A percentile compares a stretch with the other conserved stretches of the same genome.
phyloP scores from a whole-genome alignment of 2,797 vertebrate species.

The Brotula barbata region DNA sequence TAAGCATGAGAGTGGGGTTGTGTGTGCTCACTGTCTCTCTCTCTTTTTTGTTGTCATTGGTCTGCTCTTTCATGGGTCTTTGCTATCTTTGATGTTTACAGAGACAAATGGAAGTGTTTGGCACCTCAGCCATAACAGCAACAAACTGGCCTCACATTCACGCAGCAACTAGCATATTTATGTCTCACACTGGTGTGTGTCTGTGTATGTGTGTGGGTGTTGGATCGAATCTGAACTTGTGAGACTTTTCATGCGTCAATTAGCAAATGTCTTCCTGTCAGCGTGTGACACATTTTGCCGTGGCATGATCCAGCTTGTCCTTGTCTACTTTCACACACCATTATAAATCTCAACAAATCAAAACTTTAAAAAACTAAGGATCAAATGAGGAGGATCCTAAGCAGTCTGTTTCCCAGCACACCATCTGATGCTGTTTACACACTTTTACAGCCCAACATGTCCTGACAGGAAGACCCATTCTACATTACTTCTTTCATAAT shows the following conservation, averaged over 20 bases:
- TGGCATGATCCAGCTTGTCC: slow-evolving; percentile 55
- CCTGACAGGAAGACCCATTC: slow-evolving; percentile 58
- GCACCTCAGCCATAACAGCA: slow-evolving; percentile 40
- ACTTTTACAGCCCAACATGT: slow-evolving; percentile 51
- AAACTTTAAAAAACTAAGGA: slow-evolving; percentile 34
- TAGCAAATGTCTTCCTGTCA: slow-evolving; percentile 27
- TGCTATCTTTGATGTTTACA: slow-evolving; percentile 56
- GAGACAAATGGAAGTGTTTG: slow-evolving; percentile 57
- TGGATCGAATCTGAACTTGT: slow-evolving; percentile 17
- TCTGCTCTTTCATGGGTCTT: slow-evolving; percentile 28
- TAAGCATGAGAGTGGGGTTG: slow-evolving; percentile 22
- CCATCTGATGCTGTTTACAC: slow-evolving; percentile 55
- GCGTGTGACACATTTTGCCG: slow-evolving; percentile 10
- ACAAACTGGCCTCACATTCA: slow-evolving; percentile 27
- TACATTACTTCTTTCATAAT: slow-evolving; percentile 65
- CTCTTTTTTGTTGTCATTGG: too few relatives aligned
- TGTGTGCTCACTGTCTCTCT: slow-evolving; percentile 20
- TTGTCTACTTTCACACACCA: slow-evolving; percentile 24
- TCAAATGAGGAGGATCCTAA: slow-evolving; percentile 18
- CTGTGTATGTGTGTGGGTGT: slow-evolving; percentile 14
- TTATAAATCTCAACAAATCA: slow-evolving; percentile 44
- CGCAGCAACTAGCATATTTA: too few relatives aligned
- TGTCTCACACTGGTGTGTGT: too few relatives aligned
- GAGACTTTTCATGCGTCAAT: slow-evolving; percentile 39
- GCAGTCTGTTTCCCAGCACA: slow-evolving; percentile 54